phyloP scores from a whole-genome alignment of 1,140 invertebrate genomes.

The Kradibia gibbosae region DNA sequence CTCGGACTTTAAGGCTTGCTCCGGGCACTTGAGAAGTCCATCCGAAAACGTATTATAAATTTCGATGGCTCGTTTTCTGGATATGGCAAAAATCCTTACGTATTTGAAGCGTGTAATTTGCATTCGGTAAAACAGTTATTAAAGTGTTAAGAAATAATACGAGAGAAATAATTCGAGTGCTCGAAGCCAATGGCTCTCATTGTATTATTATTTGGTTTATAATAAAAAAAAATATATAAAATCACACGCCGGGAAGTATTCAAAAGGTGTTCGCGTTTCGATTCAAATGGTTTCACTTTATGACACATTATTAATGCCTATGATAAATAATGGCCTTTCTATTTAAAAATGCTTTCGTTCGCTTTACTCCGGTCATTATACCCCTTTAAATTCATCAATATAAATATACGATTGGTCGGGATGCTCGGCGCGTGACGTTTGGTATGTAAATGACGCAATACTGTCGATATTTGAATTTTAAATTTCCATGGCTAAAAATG shows the following conservation, averaged over 20 bases:
- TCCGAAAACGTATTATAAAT: no score
- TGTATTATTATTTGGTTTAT: neutral
- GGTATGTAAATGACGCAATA: slow-evolving; percentile 34
- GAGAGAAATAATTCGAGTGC: no score
- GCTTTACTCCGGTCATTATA: neutral
- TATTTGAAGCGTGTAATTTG: no score
- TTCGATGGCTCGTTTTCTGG: no score
- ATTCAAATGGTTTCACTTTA: neutral
- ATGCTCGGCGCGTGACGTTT: slow-evolving; percentile 14
- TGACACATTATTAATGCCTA: neutral
- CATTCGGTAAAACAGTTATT: no score
- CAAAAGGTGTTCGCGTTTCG: neutral
- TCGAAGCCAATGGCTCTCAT: no score
- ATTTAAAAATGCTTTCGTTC: neutral
- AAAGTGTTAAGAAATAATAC: no score
- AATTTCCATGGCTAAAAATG: slow-evolving; percentile 41
- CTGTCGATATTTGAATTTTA: slow-evolving; percentile 38
- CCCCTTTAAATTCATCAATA: slow-evolving; percentile 7
- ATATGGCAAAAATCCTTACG: no score
- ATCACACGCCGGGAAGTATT: neutral
- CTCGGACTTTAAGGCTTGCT: no score
- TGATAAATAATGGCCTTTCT: slow-evolving; percentile 2
- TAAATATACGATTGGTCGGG: slow-evolving; percentile 16
- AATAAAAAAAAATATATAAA: neutral
- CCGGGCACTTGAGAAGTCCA: no score